These are phyloP conservation scores for Neoseiulus cucumeris DNA, from an alignment of 1,140 invertebrate species.

Conservation along the genomic window DNA sequence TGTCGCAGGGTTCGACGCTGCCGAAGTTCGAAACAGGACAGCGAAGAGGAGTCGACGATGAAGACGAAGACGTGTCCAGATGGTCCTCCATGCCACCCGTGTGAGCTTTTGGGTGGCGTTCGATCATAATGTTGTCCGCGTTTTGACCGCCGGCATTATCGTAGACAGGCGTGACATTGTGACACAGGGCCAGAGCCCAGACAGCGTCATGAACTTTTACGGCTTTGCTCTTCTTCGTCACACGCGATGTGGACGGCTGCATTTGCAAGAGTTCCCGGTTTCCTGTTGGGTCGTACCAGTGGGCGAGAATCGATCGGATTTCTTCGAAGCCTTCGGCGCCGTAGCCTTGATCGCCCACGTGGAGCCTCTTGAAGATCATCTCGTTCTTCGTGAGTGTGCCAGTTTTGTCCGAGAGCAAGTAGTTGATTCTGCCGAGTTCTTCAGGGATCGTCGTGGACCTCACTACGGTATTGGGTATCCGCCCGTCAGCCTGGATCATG, in stretches of 20 bases:
- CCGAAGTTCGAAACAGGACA: slow-evolving; percentile 6
- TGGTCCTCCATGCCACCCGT: slow-evolving; percentile 12
- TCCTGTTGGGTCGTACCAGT: slow-evolving; percentile 1
- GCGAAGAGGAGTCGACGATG: background rate
- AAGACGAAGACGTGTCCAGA: background rate
- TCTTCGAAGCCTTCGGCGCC: slow-evolving; percentile 69
- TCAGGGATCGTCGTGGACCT: slow-evolving; percentile 96
- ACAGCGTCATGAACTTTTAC: slow-evolving; percentile 55
- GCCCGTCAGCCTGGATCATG: slow-evolving; percentile 79
- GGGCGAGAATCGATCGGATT: slow-evolving; percentile 27
- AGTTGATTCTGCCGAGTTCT: slow-evolving; percentile 86
- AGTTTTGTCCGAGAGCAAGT: slow-evolving; percentile 90
- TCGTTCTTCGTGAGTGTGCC: slow-evolving; percentile 97
- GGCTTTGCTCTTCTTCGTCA: slow-evolving; percentile 7
- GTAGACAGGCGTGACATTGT: slow-evolving; percentile 95
- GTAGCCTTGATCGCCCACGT: slow-evolving; percentile 30
- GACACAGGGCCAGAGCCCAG: slow-evolving; percentile 81
- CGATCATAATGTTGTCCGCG: slow-evolving; percentile 17
- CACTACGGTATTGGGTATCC: slow-evolving; percentile 84
- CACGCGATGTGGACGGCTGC: background rate
- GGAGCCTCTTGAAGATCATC: slow-evolving; percentile 41
- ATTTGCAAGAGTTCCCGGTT: background rate
- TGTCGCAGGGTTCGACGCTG: slow-evolving; percentile 2
- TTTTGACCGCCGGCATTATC: slow-evolving; percentile 32
- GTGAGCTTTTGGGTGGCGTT: slow-evolving; percentile 28